Base-by-base conservation (phyloP, 2,888 invertebrate genomes). In the Caenorhabditis drosophilae region DNA sequence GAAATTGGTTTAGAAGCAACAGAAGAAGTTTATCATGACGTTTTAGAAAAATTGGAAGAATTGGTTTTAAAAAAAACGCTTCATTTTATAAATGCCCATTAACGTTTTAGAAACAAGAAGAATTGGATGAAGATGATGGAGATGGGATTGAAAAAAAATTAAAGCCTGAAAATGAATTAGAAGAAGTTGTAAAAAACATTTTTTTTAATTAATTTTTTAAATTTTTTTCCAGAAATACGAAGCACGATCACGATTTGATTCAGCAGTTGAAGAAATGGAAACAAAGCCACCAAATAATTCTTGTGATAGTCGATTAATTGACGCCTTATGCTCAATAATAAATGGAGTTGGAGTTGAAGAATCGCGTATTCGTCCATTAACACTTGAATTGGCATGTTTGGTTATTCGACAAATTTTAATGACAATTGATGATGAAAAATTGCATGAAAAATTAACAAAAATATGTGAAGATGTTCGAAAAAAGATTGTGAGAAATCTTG, bases 351-450 rank as follows among this genome's bases (percentile, higher is more conserved):
- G 73, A 25, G 45, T 54, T 15, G 67, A 68, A n/a, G 92, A 90
- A 23, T 91, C 92, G 77, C 90, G 90, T 84, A 91, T 97, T 23
- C 90, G 97, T 7, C 88, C 97, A 52, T 91, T 94, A 6, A 96
- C 96, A 0, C 87, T 96, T 69, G 95, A 97, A 84, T 87, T 98
- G 79, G 89, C 91, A 40, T 88, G 93, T 60, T 89, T 91, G 52
- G 85, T 97, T 38, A 86, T 95, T 56, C 87, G 90, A 82, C 89
- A 89, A 84, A 85, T 91, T 80, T 83, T 89, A 61, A 85, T 85
- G 66, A 81, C 79, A 18, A 83, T 84, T 15, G 88, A 87, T 12
- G 86, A 67, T 18, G 80, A 81, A 54, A 63, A 76, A 66, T 45
- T 72, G 20, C 73, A 68, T 16, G 52, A 38, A 7, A 54, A 44